Conservation (phyloP, 2,888 invertebrate genomes). For the Gisinianus flammeolus region DNA sequence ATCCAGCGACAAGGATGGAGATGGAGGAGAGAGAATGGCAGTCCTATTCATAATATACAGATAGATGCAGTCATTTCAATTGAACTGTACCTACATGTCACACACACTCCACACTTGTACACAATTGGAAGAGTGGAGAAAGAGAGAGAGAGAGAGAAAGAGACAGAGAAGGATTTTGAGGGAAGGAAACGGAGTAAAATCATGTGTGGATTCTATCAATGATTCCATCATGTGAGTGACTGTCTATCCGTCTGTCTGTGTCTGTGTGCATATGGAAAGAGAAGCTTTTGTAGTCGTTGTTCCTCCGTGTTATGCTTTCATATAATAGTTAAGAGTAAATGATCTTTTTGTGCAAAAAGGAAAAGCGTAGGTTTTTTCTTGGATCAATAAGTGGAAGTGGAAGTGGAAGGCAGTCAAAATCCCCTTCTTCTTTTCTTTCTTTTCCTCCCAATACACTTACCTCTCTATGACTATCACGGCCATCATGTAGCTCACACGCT, state of each 20-base stretch:
- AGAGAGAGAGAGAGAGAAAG: not conserved
- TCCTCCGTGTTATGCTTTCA: slow-evolving; percentile 27
- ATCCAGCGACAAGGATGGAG: not conserved
- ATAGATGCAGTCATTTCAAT: slow-evolving; percentile 19
- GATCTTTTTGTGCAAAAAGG: slow-evolving; percentile 29
- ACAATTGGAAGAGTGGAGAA: not conserved
- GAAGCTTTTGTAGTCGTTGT: slow-evolving; percentile 5
- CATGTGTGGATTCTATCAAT: not conserved
- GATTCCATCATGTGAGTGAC: too few relatives aligned
- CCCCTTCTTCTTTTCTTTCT: not conserved
- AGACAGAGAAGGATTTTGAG: not conserved
- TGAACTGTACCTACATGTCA: not conserved
- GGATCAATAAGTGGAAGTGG: slow-evolving; percentile 30
- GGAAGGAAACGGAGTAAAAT: not conserved
- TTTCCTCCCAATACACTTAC: not conserved
- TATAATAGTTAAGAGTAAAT: slow-evolving; percentile 32
- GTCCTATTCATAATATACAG: too few relatives aligned
- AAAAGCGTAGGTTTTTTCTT: slow-evolving; percentile 15
- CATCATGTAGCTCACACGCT: not conserved
- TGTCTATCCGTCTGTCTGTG: too few relatives aligned
- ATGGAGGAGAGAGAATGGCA: slow-evolving; percentile 8
- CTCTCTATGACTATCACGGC: not conserved
- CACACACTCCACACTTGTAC: not conserved
- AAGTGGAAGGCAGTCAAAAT: not conserved
- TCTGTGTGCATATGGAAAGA: not conserved